Evolutionary conservation across 1,140 invertebrate species (phyloP).

Genomic region (Gryon sp.): DNA sequence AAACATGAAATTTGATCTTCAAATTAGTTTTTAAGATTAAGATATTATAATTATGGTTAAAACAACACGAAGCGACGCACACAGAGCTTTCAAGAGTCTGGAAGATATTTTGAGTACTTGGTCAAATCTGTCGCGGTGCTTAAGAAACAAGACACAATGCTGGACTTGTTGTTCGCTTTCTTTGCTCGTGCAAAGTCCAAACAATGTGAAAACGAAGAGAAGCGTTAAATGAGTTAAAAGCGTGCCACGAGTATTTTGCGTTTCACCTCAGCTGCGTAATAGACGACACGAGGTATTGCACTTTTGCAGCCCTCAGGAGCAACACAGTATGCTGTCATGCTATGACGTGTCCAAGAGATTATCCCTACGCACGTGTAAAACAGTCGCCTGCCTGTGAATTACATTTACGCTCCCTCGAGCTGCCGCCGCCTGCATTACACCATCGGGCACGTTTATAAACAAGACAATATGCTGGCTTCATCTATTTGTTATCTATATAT

Average conservation of each 20-base stretch:
- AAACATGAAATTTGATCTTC: no score
- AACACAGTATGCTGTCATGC: conserved; percentile 37
- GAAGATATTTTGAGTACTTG: no score
- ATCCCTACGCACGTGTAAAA: conserved; percentile 63
- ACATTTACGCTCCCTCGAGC: conserved; percentile 27
- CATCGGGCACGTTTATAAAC: conserved; percentile 39
- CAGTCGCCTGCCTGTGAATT: conserved; percentile 60
- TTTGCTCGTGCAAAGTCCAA: conserved; percentile 3
- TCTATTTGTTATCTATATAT: conserved; percentile 3
- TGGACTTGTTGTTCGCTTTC: conserved; percentile 10
- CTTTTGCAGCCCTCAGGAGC: conserved; percentile 36
- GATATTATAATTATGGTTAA: no score
- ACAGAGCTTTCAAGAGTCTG: no score
- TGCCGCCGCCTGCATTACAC: conserved; percentile 9
- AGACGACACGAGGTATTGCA: conserved; percentile 27
- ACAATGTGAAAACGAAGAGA: conserved; percentile 1
- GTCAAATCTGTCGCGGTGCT: background rate
- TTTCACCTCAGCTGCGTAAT: conserved; percentile 36
- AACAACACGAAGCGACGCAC: no score
- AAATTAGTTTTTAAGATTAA: no score
- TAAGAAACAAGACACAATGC: background rate
- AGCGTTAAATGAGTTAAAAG: conserved; percentile 28
- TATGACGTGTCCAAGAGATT: conserved; percentile 64
- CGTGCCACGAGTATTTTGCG: conserved; percentile 18
- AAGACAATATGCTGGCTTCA: conserved; percentile 11